Conservation (phyloP, 2,113 vertebrate genomes). For the Girardinichthys multiradiatus region DNA sequence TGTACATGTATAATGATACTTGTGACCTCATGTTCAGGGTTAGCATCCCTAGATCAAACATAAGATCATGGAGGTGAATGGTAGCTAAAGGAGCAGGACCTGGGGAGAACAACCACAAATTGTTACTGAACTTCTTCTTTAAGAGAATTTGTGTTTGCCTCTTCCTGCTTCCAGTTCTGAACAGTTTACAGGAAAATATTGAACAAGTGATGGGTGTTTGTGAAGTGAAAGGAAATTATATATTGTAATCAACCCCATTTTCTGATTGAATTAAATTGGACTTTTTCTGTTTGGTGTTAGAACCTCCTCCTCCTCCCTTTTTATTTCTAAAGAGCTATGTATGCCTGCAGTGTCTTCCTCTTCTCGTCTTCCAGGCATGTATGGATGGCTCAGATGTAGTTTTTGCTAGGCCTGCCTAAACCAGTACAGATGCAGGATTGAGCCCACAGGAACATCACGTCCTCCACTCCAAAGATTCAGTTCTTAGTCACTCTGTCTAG, state of each 20-base stretch:
- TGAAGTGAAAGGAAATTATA: too few species aligned
- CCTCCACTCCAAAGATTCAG: constrained; percentile 17
- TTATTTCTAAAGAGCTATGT: constrained; percentile 4
- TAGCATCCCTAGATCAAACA: background rate
- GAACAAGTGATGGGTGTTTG: too few species aligned
- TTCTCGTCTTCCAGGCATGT: constrained; percentile 29
- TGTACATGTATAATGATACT: constrained; percentile 10
- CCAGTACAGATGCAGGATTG: constrained; percentile 24
- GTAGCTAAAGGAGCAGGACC: background rate
- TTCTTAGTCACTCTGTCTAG: background rate
- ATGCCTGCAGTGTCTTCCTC: constrained; percentile 25
- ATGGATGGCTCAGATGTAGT: constrained; percentile 35
- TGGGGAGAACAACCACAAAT: too few species aligned
- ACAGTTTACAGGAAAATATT: too few species aligned
- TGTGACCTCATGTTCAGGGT: background rate
- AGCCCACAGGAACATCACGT: constrained; percentile 44
- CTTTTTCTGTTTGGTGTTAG: background rate
- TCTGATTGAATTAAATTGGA: background rate
- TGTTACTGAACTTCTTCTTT: too few species aligned
- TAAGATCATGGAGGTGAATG: background rate
- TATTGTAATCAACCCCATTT: too few species aligned
- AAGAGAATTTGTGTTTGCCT: too few species aligned
- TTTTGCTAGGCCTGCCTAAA: constrained; percentile 23
- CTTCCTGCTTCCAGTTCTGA: too few species aligned
- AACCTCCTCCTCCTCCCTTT: constrained; percentile 1